Evolutionary conservation across 2,888 invertebrate genomes (phyloP).

Genomic region (Drosophila neonasuta): DNA sequence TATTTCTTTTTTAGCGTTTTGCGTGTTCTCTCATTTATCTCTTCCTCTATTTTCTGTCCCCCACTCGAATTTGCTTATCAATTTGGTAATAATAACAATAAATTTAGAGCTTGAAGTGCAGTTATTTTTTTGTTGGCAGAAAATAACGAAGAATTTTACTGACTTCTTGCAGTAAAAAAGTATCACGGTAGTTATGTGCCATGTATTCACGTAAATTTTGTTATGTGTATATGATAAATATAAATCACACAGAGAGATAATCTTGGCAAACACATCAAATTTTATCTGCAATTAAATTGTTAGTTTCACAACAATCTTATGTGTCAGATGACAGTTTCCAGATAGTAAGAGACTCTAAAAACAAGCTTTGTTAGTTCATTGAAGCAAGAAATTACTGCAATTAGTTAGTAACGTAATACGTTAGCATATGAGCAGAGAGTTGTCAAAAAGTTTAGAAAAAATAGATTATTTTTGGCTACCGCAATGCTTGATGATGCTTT

Average conservation of each 20-base stretch:
- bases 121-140: neutral
- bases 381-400: neutral
- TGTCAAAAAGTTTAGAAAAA: neutral
- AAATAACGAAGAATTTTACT: neutral
- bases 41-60: neutral
- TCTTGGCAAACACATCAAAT: conserved; percentile 7
- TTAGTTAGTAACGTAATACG: neutral
- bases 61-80: conserved; percentile 41
- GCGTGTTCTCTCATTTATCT: neutral
- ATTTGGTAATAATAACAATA: conserved; percentile 23
- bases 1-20: neutral
- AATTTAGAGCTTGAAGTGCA: conserved; percentile 28
- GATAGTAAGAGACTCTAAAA: conserved; percentile 4
- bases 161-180: neutral
- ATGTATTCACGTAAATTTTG: conserved; percentile 6
- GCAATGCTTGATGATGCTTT: neutral
- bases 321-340: conserved; percentile 5
- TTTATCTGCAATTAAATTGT: conserved; percentile 6
- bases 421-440: neutral
- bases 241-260: conserved; percentile 11
- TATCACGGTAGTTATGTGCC: conserved; percentile 11
- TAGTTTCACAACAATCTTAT: conserved; percentile 7
- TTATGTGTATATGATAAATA: conserved; percentile 13
- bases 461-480: neutral
- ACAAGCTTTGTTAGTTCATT: neutral